Base-by-base conservation (phyloP, 2,797 vertebrate species). In the Etheostoma nigrum region DNA sequence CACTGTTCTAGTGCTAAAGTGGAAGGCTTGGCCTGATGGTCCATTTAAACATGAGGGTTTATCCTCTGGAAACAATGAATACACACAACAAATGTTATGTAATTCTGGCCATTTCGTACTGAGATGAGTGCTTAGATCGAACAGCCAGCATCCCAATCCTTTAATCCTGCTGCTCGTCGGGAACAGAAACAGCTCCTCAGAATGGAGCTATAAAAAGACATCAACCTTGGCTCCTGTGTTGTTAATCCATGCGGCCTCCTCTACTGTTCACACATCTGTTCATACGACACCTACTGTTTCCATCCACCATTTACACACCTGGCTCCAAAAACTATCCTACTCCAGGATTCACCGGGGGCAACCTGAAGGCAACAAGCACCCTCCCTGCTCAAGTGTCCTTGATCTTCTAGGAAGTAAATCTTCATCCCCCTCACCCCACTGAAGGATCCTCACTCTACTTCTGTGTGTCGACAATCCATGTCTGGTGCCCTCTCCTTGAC, bases 401-500 rank as follows among this genome's bases (percentile, higher is more conserved):
- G 49, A 76, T 67, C 48, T 74, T 19, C 25, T 10, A 48, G 25
- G 54, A 42, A 59, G 48, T 55, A 58, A 67, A 67, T 74, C 66
- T 70, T 21, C 47, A 58, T 51, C 42, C 19, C 7, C 52, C 49
- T 53, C 47, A 7, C 11, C 19, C 30, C 47, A 18, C 58, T 63
- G 51, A 49, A 36, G 16, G 30, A 71, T 62, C 16, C 62, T 62
- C 23, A 6, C 23, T 45, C 42, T 14, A 4, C 52, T 48, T 45
- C 49, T 65, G 23, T 36, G 27, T 36, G 53, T 48, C n/a, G 63
- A 67, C 55, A 40, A 12, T 23, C 3, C 16, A 19, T 11, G 21
- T 61, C 55, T 70, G 60, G 11, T 62, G 12, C 6, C 67, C 70
- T 77, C 61, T 48, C 61, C 65, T 74, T 84, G 60, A 80, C 66